Conservation (phyloP, 2,113 vertebrate species). For the Bungarus multicinctus region DNA sequence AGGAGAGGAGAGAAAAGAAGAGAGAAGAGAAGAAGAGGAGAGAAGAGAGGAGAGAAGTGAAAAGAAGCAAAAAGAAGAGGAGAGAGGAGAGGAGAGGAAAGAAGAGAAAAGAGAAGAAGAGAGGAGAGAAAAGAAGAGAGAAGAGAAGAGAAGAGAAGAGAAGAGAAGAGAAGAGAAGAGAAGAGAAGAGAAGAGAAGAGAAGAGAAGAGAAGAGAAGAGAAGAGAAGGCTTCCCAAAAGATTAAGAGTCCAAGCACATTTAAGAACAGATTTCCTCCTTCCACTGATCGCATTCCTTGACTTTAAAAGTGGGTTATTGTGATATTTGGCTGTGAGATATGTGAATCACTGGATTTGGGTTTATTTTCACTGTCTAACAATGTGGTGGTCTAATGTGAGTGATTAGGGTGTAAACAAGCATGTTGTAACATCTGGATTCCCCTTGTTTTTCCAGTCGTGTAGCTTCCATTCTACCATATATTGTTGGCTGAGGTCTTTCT, state of each 20-base stretch:
- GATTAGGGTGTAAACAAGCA: slow-evolving; percentile 35
- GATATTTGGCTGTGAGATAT: slow-evolving; percentile 45
- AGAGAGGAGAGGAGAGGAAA: no score
- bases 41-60: no score
- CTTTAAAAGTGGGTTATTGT: slow-evolving; percentile 43
- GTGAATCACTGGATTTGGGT: slow-evolving; percentile 44
- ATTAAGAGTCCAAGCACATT: background rate
- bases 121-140: no score
- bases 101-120: fast-evolving
- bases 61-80: no score
- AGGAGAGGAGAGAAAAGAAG: no score
- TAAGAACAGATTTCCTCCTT: slow-evolving; percentile 24
- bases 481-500: background rate
- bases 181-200: no score
- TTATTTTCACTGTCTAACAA: slow-evolving; percentile 56
- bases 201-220: no score
- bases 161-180: no score
- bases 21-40: no score
- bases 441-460: slow-evolving; percentile 32
- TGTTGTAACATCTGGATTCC: slow-evolving; percentile 22
- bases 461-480: slow-evolving; percentile 19
- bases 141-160: no score
- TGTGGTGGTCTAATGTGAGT: slow-evolving; percentile 51
- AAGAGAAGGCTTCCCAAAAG: background rate
- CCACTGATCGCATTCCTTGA: slow-evolving; percentile 34